Evolutionary conservation across 1,140 invertebrate genomes (phyloP).

Genomic region (Probaryconus sp.): DNA sequence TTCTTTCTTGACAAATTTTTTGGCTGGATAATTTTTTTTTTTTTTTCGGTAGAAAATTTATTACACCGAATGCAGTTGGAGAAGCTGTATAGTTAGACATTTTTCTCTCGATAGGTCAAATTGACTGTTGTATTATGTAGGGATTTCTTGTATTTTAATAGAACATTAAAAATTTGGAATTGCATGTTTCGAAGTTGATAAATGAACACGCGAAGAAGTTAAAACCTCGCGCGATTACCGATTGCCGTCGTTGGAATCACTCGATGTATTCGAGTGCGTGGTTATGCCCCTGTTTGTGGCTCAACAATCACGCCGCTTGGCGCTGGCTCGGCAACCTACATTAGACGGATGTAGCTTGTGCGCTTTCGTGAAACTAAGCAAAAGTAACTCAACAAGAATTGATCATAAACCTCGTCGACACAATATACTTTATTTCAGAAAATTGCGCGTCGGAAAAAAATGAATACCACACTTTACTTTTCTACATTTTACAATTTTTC

Average conservation of each 20-base stretch:
- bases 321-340: slow-evolving; percentile 62
- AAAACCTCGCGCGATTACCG: slow-evolving; percentile 43
- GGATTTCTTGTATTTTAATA: too few relatives aligned
- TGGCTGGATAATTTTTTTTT: too few relatives aligned
- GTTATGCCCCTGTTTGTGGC: slow-evolving; percentile 62
- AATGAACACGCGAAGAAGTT: slow-evolving; percentile 32
- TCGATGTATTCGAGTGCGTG: slow-evolving; percentile 47
- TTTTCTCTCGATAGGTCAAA: too few relatives aligned
- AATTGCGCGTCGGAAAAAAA: background rate
- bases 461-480: too few relatives aligned
- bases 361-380: slow-evolving; percentile 49
- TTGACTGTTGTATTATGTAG: too few relatives aligned
- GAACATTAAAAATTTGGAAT: too few relatives aligned
- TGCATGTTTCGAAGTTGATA: too few relatives aligned
- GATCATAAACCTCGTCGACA: slow-evolving; percentile 28
- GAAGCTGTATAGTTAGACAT: too few relatives aligned
- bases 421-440: slow-evolving; percentile 5
- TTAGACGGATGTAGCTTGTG: slow-evolving; percentile 62
- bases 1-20: too few relatives aligned
- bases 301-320: slow-evolving; percentile 63
- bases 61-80: too few relatives aligned
- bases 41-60: too few relatives aligned
- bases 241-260: slow-evolving; percentile 20
- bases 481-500: too few relatives aligned
- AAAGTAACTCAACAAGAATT: slow-evolving; percentile 39